phyloP scores from a whole-genome alignment of 2,797 vertebrate species.

The Labroides dimidiatus region DNA sequence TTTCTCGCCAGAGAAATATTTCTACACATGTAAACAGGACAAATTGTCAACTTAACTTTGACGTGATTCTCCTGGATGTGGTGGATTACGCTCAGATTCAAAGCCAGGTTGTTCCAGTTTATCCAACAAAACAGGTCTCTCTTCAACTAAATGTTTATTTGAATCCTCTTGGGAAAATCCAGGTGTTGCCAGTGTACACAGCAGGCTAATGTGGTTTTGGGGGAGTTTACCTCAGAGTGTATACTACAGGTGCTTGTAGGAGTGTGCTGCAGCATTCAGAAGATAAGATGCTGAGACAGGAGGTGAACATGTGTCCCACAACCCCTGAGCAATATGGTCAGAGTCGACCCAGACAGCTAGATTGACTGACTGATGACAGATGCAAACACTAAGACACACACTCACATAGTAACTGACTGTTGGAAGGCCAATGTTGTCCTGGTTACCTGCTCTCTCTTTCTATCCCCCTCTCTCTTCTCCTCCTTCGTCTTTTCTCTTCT shows the following conservation, averaged over 20 bases:
- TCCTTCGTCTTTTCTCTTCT: conserved; percentile 58
- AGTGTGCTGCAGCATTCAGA: conserved; percentile 50
- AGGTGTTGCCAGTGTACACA: conserved; percentile 81
- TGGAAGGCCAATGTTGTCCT: conserved; percentile 55
- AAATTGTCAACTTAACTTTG: conserved; percentile 79
- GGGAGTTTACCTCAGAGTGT: conserved; percentile 71
- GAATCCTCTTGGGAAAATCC: conserved; percentile 72
- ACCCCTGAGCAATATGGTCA: conserved; percentile 22
- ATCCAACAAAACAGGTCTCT: conserved; percentile 81
- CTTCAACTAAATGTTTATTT: conserved; percentile 78
- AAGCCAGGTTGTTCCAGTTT: conserved; percentile 79
- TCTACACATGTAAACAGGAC: conserved; percentile 77
- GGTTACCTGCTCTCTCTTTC: conserved; percentile 74
- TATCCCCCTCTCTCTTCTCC: conserved; percentile 30
- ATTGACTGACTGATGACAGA: conserved; percentile 43
- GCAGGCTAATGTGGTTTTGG: conserved; percentile 69
- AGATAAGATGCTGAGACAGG: conserved; percentile 70
- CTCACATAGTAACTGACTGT: conserved; percentile 26
- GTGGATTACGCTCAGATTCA: conserved; percentile 76
- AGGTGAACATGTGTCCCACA: conserved; percentile 40
- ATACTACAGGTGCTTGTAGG: conserved; percentile 75
- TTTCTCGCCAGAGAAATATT: conserved; percentile 76
- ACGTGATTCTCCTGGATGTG: conserved; percentile 79
- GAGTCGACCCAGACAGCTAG: conserved; percentile 14
- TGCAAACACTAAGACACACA: conserved; percentile 8